Conservation (phyloP, 2,113 vertebrate species). For the Upupa epops region DNA sequence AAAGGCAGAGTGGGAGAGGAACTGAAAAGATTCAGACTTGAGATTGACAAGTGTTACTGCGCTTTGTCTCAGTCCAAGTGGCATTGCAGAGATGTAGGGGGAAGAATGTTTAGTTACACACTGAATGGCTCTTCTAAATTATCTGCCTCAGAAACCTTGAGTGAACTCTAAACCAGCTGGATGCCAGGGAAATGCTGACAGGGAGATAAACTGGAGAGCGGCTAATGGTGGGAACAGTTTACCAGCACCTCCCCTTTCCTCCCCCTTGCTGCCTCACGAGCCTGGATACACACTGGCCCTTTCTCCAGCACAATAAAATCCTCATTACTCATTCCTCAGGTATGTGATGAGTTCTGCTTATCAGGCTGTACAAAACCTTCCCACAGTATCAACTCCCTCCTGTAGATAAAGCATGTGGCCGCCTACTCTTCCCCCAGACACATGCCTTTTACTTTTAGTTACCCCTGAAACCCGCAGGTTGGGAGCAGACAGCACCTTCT, state of each 20-base stretch:
- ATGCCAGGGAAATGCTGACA: neutral
- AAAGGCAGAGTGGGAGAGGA: neutral
- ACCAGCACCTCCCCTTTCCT: fast-evolving
- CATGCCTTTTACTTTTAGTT: neutral
- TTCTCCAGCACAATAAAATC: fast-evolving
- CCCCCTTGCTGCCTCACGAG: fast-evolving
- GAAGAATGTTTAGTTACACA: neutral
- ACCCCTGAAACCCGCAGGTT: fast-evolving
- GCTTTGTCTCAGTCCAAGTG: neutral
- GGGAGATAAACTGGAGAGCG: neutral
- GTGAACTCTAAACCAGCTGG: neutral
- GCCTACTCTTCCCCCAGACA: fast-evolving
- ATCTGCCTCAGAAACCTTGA: neutral
- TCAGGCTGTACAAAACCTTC: neutral
- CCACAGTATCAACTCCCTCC: neutral
- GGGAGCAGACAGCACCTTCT: fast-evolving
- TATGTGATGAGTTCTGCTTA: neutral
- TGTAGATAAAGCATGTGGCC: neutral
- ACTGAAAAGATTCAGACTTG: neutral
- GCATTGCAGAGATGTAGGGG: too few species aligned
- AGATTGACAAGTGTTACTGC: neutral
- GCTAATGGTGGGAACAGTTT: neutral
- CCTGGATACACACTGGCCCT: neutral
- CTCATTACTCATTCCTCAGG: fast-evolving
- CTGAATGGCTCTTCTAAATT: neutral